Base-by-base conservation (phyloP, 2,797 vertebrate species). In the Argyrosomus regius region DNA sequence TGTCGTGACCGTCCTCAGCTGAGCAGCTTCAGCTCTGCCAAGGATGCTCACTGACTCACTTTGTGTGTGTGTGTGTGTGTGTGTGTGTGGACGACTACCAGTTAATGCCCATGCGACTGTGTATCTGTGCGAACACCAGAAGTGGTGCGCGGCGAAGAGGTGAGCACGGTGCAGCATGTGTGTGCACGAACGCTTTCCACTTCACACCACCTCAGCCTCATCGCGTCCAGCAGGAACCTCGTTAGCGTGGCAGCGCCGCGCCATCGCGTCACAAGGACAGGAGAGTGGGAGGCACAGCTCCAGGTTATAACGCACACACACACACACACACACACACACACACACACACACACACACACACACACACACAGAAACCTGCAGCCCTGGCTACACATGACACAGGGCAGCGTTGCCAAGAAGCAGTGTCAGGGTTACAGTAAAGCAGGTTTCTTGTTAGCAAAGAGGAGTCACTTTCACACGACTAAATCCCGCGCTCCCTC, bases 181-280 rank as follows among this genome's bases (percentile, higher is more conserved):
- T 58, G 77, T 76, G 75, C 79, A 59, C 67, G 26, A 61, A 77
- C 45, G 46, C 81, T 35, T 71, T 81, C 81, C 86, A 84, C 88
- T 83, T 91, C 90, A 85, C 88, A 82, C 89, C 77, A 77, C 81
- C 77, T 77, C 71, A 75, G 70, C 82, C 78, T 72, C 75, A 80
- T 81, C 56, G 49, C 6, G 39, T 91, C 80, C 85, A 91, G 85
- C 88, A 78, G 86, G 81, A 87, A 46, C 66, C 88, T 91, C 61
- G 71, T 92, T 90, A 89, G 68, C 31, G 10, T 81, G 85, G 79
- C 82, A 83, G 83, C 31, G 66, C 73, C 53, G 20, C 12, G 78
- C 85, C 45, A 54, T 81, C 80, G 53, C 45, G 65, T 82, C 62
- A 70, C 52, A 17, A 45, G 72, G 57, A 67, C 79, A 61, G 54